phyloP scores from a whole-genome alignment of 2,888 invertebrate species.

The Mimumesa dahlbomi region DNA sequence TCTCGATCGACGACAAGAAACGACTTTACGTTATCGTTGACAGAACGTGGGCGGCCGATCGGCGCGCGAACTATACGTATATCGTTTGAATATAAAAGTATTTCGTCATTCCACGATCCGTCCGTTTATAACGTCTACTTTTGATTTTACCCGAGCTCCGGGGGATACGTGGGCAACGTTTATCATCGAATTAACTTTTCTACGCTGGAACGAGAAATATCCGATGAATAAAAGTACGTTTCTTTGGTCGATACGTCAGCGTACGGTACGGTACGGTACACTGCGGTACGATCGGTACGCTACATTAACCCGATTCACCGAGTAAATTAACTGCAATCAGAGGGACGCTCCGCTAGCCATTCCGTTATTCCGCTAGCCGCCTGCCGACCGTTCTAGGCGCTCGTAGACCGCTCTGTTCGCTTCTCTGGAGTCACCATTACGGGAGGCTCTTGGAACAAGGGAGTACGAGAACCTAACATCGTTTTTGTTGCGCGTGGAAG shows the following conservation, averaged over 20 bases:
- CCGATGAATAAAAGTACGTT: slow-evolving; percentile 35
- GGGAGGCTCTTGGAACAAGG: slow-evolving; percentile 36
- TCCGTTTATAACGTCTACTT: no score
- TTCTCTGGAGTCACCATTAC: slow-evolving; percentile 61
- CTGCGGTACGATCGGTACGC: slow-evolving; percentile 71
- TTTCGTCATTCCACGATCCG: no score
- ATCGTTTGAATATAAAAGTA: no score
- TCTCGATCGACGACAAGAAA: slow-evolving; percentile 42
- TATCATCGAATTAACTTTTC: slow-evolving; percentile 43
- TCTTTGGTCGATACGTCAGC: slow-evolving; percentile 56
- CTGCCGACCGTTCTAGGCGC: slow-evolving; percentile 49
- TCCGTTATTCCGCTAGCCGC: slow-evolving; percentile 70
- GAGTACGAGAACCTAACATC: slow-evolving; percentile 61
- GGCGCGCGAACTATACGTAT: slow-evolving; percentile 55
- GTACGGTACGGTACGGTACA: slow-evolving; percentile 57
- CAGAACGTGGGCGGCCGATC: slow-evolving; percentile 51
- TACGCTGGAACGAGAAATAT: slow-evolving; percentile 49
- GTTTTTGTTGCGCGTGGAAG: slow-evolving; percentile 68
- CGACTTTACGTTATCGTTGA: slow-evolving; percentile 51
- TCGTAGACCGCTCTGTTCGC: slow-evolving; percentile 60
- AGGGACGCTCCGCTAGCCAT: slow-evolving; percentile 72
- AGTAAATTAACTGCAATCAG: slow-evolving; percentile 80
- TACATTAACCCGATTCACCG: slow-evolving; percentile 80
- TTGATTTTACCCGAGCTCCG: no score
- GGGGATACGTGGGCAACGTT: not conserved